These are phyloP conservation scores for Brotula barbata DNA, from an alignment of 2,797 vertebrate species.

Conservation along the genomic window DNA sequence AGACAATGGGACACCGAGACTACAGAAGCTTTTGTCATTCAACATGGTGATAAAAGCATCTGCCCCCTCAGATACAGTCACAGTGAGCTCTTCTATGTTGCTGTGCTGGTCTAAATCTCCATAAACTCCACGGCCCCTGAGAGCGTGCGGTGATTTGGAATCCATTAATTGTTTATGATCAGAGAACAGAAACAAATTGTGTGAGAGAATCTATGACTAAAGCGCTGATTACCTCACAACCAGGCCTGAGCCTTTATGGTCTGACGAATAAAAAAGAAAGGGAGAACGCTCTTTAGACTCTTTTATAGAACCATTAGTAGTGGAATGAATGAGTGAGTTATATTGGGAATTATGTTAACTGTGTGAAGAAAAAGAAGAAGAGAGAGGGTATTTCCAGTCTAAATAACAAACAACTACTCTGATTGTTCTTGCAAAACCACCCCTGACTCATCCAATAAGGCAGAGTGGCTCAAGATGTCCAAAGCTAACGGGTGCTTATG, in stretches of 20 bases:
- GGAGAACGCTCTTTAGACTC: not conserved
- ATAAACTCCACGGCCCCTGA: not conserved
- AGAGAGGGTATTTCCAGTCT: slow-evolving; percentile 31
- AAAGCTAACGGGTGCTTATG: slow-evolving; percentile 16
- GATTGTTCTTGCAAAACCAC: slow-evolving; percentile 31
- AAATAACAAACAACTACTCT: slow-evolving; percentile 23
- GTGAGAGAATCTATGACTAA: not conserved
- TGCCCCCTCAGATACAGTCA: not conserved
- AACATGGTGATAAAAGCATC: slow-evolving; percentile 9
- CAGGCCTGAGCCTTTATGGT: not conserved
- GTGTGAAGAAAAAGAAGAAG: slow-evolving; percentile 10
- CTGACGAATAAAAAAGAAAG: not conserved
- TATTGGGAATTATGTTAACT: slow-evolving; percentile 23
- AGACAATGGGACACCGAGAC: slow-evolving; percentile 49
- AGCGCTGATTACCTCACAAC: not conserved
- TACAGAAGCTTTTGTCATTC: slow-evolving; percentile 49
- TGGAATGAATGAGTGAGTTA: slow-evolving; percentile 11
- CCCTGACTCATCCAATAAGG: slow-evolving; percentile 8
- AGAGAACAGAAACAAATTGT: not conserved
- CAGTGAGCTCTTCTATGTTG: not conserved
- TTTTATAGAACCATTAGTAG: not conserved
- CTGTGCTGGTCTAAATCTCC: not conserved
- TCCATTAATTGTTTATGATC: not conserved
- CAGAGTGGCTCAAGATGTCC: slow-evolving; percentile 21
- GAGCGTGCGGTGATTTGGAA: not conserved